Base-by-base conservation (phyloP, 2,888 invertebrate species). In the Acrobasis repandana region DNA sequence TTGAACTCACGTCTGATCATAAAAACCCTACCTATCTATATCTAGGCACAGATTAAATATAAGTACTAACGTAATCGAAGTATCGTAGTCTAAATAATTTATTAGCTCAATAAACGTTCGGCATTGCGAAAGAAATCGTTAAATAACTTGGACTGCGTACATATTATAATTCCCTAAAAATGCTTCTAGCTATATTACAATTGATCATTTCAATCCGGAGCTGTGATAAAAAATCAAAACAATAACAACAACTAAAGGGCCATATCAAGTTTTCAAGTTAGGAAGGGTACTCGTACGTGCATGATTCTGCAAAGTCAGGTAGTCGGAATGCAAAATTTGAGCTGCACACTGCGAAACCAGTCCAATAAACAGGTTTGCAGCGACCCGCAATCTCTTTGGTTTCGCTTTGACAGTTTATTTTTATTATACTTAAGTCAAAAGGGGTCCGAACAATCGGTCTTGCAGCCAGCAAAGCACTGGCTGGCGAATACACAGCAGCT, bases 241-340 rank as follows among this genome's bases (percentile, higher is more conserved):
- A 38, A 60, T 46, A 9, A 60, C 43, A 33, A 46, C 15, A 52
- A 52, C 50, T 14, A 43, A 43, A 28, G 28, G 28, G 28, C 4
- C 48, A 20, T 71, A 74, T 82, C 77, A 70, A 69, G 77, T 82
- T 80, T 72, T 65, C 61, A 61, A 69, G 66, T 77, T 14, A 75
- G 77, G 77, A 75, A 54, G 54, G 54, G 54, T 18, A n/a, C n/a
- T n/a, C n/a, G n/a, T n/a, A 11, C 69, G 50, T 28, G 28, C 6
- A 28, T 28, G 28, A 63, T 61, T 80, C 78, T 79, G 83, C 86
- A 80, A 79, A 66, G 74, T 63, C 75, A 88, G 88, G 82, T 83
- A 83, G 67, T 72, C 83, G 85, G 82, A 88, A 88, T 85, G 88
- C 90, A 81, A 86, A 88, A 82, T 70, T 63, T 43, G 79, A 67